phyloP scores from a whole-genome alignment of 2,888 invertebrate species.

The Volucella inflata region DNA sequence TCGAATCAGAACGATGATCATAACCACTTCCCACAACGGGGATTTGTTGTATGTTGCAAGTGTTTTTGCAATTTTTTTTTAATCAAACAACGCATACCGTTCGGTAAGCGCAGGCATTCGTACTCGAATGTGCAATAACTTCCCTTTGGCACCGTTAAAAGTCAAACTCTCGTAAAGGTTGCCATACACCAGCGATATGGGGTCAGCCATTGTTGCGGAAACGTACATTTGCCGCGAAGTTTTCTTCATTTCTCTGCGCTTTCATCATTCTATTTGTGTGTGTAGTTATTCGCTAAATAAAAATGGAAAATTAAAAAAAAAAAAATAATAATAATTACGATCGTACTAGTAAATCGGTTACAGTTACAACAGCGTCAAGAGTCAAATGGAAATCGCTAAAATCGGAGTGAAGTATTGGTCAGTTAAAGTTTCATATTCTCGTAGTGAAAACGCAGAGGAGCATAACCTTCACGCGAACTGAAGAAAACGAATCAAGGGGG shows the following conservation, averaged over 20 bases:
- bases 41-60: background rate
- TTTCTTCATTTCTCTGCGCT: slow-evolving; percentile 52
- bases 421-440: slow-evolving; percentile 28
- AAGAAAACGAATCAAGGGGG: slow-evolving; percentile 9
- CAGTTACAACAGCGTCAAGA: slow-evolving; percentile 59
- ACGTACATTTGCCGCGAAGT: slow-evolving; percentile 47
- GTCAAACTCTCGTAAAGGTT: slow-evolving; percentile 24
- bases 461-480: slow-evolving; percentile 62
- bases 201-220: slow-evolving; percentile 68
- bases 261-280: slow-evolving; percentile 39
- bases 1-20: slow-evolving; percentile 60
- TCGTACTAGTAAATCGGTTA: slow-evolving; percentile 33
- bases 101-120: background rate
- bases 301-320: slow-evolving; percentile 22
- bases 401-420: slow-evolving; percentile 35
- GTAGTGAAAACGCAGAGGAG: slow-evolving; percentile 49
- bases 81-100: slow-evolving; percentile 44
- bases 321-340: slow-evolving; percentile 40
- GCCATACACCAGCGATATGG: slow-evolving; percentile 5
- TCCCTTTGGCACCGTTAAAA: slow-evolving; percentile 70
- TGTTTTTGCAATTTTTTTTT: slow-evolving; percentile 50
- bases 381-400: slow-evolving; percentile 47
- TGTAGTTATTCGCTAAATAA: background rate
- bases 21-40: slow-evolving; percentile 56
- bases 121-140: slow-evolving; percentile 21